Conservation (phyloP, 2,113 vertebrate species). For the Paralichthys olivaceus region DNA sequence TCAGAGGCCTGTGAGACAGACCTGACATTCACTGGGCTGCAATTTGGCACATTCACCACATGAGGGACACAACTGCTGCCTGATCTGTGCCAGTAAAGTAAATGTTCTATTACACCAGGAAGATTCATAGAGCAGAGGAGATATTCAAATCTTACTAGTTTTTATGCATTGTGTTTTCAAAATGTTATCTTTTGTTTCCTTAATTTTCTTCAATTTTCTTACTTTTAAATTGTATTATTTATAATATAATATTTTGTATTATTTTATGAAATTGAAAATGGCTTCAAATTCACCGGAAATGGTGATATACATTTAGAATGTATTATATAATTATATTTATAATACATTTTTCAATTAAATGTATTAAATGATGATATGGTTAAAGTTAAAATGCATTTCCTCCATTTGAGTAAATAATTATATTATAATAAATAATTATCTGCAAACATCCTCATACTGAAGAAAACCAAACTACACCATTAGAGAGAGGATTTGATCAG, state of each 20-base stretch:
- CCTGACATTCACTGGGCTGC: constrained; percentile 19
- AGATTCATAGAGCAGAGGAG: too few species aligned
- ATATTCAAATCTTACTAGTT: neutral
- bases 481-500: neutral
- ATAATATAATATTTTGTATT: too few species aligned
- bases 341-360: too few species aligned
- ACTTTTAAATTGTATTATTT: neutral
- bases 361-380: too few species aligned
- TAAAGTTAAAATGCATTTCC: too few species aligned
- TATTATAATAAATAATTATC: too few species aligned
- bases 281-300: too few species aligned
- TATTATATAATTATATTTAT: too few species aligned
- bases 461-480: neutral
- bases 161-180: neutral
- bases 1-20: neutral
- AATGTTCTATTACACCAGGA: neutral
- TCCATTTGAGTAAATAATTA: too few species aligned
- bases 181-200: too few species aligned
- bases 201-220: neutral
- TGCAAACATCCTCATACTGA: neutral
- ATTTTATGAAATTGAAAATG: too few species aligned
- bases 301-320: too few species aligned
- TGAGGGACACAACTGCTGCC: constrained; percentile 56
- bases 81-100: neutral
- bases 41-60: constrained; percentile 59